Base-by-base conservation (phyloP, 1,140 invertebrate genomes). In the Philaenus spumarius region DNA sequence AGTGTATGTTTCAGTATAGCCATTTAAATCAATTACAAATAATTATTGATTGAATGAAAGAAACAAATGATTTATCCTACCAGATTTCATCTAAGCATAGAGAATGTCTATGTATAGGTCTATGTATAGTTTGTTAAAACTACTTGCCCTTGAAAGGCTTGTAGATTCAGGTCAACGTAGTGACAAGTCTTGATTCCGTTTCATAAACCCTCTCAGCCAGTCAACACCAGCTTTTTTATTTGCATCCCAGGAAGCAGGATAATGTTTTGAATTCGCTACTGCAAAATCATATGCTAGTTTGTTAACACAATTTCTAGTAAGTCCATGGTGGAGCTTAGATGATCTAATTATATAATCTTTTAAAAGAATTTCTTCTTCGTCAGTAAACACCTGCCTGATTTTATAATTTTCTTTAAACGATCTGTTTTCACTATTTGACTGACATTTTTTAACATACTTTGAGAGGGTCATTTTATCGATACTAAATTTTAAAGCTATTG, bases 231-330 rank as follows among this genome's bases (percentile, higher is more conserved):
- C 35, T 37, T 7, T 9, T 37, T 37, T 37, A n/a, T 37, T 37
- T n/a, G 35, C n/a, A 9, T 37, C 35, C 35, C 35, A 37, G n/a
- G 7, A 9, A 9, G n/a, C n/a, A 9, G 35, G 37, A 19, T 14
- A 43, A 15, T 30, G 39, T 14, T 3, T 14, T 42, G n/a, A 2
- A 2, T 40, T 40, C 17, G 19, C 2, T 6, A 17, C n/a, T 15
- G 12, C 17, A 22, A 17, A 55, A 17, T 23, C 17, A 15, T 30
- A 17, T 20, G 19, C 35, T 17, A 30, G 26, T 7, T 37, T 26
- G 48, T 43, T 48, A 50, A 51, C 55, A 56, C 34, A 59, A 53
- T 3, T 54, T 51, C 58, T 53, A 62, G 60, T 45, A 12, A 58
- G 4, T 2, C 11, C 51, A 39, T 7, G 40, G 1, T 40, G n/a